Evolutionary conservation across 2,113 vertebrate species (phyloP).

Genomic region (Siphamia tubifer): DNA sequence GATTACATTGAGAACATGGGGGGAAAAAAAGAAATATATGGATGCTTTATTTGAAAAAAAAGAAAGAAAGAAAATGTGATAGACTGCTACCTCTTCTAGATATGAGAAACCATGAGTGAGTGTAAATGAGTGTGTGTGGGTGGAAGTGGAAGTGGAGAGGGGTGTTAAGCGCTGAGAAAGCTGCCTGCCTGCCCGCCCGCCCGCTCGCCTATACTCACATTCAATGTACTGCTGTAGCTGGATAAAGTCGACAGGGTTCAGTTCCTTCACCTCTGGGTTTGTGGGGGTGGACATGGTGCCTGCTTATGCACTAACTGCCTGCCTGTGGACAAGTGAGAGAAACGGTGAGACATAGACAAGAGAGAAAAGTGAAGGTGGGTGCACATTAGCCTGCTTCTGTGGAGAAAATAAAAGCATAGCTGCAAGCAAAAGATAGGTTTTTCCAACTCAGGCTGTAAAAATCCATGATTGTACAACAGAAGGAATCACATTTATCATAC

Average conservation of each 20-base stretch:
- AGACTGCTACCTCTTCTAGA: constrained; percentile 45
- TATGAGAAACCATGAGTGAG: constrained; percentile 52
- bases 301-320: constrained; percentile 57
- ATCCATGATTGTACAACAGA: constrained; percentile 21
- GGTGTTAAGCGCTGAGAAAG: constrained; percentile 40
- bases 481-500: background rate
- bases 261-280: constrained; percentile 80
- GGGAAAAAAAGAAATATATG: background rate
- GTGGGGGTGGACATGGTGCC: constrained; percentile 75
- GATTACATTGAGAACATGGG: background rate
- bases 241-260: constrained; percentile 89
- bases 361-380: constrained; percentile 56
- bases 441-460: constrained; percentile 21
- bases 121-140: constrained; percentile 54
- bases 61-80: constrained; percentile 8
- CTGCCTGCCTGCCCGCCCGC: constrained; percentile 38
- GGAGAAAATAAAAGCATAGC: constrained; percentile 54
- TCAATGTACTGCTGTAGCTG: constrained; percentile 94
- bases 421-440: constrained; percentile 54
- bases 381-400: constrained; percentile 49
- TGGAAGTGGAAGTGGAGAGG: constrained; percentile 43
- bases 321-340: constrained; percentile 49
- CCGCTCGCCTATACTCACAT: constrained; percentile 82
- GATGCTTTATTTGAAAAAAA: background rate
- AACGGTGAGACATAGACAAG: constrained; percentile 31